Evolutionary conservation across 2,797 vertebrate species (phyloP).

Genomic region (Gallinago stenura): DNA sequence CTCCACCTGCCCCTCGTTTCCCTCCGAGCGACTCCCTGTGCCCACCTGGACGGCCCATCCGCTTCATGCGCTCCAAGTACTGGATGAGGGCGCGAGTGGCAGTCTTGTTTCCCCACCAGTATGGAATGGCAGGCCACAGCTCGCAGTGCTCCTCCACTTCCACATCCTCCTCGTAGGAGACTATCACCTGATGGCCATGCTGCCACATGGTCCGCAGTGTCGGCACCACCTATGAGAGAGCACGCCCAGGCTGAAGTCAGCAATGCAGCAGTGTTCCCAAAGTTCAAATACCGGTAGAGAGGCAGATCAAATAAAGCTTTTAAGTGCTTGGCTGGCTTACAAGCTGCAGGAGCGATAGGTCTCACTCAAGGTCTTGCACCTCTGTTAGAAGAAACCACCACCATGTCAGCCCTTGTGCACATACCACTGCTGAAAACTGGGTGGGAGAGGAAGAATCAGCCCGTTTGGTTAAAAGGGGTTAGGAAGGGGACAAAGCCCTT

Average conservation of each 20-base stretch:
- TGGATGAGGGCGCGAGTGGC: conserved; percentile 78
- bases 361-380: background rate
- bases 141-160: conserved; percentile 73
- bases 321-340: background rate
- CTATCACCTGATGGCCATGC: conserved; percentile 84
- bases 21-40: rapidly evolving
- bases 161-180: conserved; percentile 84
- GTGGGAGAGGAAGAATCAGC: background rate
- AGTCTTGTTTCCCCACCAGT: conserved; percentile 90
- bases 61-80: conserved; percentile 85
- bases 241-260: background rate
- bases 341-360: background rate
- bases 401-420: rapidly evolving
- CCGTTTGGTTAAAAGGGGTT: background rate
- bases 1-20: background rate
- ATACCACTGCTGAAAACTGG: background rate
- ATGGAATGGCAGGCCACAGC: conserved; percentile 88
- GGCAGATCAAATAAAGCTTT: background rate
- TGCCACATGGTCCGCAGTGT: conserved; percentile 87
- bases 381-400: background rate
- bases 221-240: conserved; percentile 76
- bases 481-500: background rate
- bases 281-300: background rate
- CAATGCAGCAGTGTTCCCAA: background rate
- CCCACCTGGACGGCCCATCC: conserved; percentile 86